Conservation (phyloP, 2,888 invertebrate species). For the Eristalis tenax region DNA sequence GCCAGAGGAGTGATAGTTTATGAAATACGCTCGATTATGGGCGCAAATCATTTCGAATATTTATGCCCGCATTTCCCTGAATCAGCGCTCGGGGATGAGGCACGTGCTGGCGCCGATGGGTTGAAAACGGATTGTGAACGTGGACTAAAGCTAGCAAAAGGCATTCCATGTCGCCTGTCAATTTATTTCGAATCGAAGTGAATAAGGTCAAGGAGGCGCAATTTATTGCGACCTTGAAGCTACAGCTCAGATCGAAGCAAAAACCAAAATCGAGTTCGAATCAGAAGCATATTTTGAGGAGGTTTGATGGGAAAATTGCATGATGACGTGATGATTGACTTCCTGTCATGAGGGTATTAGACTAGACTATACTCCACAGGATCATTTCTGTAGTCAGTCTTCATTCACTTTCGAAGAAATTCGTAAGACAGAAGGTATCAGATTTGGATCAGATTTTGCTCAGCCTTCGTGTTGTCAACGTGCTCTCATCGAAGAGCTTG, state of each 20-base stretch:
- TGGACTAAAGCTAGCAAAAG: background rate
- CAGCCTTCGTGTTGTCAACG: no score
- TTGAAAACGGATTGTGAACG: background rate
- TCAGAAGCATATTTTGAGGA: background rate
- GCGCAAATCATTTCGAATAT: background rate
- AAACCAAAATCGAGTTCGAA: background rate
- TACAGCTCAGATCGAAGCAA: background rate
- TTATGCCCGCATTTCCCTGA: background rate
- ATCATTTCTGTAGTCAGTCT: no score
- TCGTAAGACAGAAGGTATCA: no score
- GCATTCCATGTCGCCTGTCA: background rate
- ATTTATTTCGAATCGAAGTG: background rate
- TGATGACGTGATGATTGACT: background rate
- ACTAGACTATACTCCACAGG: no score
- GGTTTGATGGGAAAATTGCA: background rate
- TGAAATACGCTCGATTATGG: background rate
- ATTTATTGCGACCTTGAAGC: background rate
- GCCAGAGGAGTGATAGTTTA: conserved; percentile 8
- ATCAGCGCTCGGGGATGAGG: background rate
- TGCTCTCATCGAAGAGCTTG: no score
- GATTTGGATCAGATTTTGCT: no score
- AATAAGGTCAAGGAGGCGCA: background rate
- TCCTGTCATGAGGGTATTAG: background rate
- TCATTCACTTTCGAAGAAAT: no score
- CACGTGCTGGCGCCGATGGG: background rate